Evolutionary conservation across 2,113 vertebrate species (phyloP), one percentile per base, ranked within the genome.

Genomic region (Cranoglanis bouderius): DNA sequence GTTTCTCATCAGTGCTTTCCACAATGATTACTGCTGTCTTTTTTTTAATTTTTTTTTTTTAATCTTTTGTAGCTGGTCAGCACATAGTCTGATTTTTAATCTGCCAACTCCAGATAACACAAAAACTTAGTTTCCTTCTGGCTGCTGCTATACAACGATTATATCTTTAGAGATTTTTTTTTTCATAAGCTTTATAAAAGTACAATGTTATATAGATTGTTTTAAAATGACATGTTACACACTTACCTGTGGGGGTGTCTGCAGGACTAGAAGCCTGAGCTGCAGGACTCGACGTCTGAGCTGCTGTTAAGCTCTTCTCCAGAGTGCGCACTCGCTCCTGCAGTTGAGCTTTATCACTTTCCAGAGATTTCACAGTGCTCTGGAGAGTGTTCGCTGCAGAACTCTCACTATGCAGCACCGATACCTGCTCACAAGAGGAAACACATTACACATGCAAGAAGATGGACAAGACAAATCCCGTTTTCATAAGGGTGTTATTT

Each of bases 331-430:
- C 93, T 75, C 94, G 96, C 51, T 97, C 96, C 93, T 98, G 97
- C 2, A 99, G 96, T 84, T 96, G 93, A 86, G 94, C 86, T 86
- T 98, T 99, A 86, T 99, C 97, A 24, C 91, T 96, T 93, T 98
- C 97, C 88, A 98, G 92, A 21, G 96, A 94, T 89, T 97, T 94
- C 85, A 98, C 94, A 29, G 96, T 93, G 0, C 93, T 95, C 91
- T 98, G 97, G 90, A 99, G 93, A 51, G 93, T 96, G 93, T 96
- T 96, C 40, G 95, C 95, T 18, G 96, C 95, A 38, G 96, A 96
- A 3, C 96, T 97, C 91, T 98, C 96, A 90, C 94, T 96, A 6
- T 93, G 96, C 89, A 98, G 94, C 74, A 93, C 94, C 0, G 94
- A 92, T 92, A 99, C 94, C 98, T 99, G 93, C 0, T 92, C 85